Evolutionary conservation across 2,113 vertebrate genomes (phyloP), one percentile per base, ranked within the genome.

Genomic region (Rallus limicola): DNA sequence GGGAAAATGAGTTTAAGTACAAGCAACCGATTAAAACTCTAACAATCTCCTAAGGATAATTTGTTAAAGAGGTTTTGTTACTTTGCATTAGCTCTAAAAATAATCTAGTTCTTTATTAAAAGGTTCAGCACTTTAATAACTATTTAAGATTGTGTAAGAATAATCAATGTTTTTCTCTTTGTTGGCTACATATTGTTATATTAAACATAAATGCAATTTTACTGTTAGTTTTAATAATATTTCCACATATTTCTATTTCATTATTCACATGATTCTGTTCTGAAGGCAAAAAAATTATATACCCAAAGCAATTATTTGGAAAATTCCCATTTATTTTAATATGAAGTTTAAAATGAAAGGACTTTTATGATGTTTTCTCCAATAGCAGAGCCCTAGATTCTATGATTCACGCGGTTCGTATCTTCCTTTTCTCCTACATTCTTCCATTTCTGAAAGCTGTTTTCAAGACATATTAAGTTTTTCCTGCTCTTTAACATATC

Each of bases 1-100:
- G 96, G 82, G 96, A 97, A 97, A 98, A 98, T 97, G 96, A 97
- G 92, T 95, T 96, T 97, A 97, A 97, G 96, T 96, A 97, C 91
- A 95, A 97, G 97, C 96, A 97, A 97, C 59, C 90, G 95, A 98
- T 97, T 97, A 98, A 97, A 97, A 97, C 90, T 95, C 96, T 95
- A 97, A 97, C 91, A 97, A 97, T 97, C 93, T 97, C 96, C 92
- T 80, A 85, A 97, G 87, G 80, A 97, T 96, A 97, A 97, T 97
- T 96, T 97, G 95, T 97, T 98, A 95, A 97, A 97, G 81, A 80
- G 92, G 97, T 95, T 97, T 97, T 98, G 92, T 96, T 97, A 97
- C 93, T 97, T 96, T 91, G 58, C 2, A 3, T 90, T 95, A 48
- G 42, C 62, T 95, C 97, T 97, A 97, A 98, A 97, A 97, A 98